phyloP scores from a whole-genome alignment of 2,888 invertebrate genomes.

The Cordilura impudica region DNA sequence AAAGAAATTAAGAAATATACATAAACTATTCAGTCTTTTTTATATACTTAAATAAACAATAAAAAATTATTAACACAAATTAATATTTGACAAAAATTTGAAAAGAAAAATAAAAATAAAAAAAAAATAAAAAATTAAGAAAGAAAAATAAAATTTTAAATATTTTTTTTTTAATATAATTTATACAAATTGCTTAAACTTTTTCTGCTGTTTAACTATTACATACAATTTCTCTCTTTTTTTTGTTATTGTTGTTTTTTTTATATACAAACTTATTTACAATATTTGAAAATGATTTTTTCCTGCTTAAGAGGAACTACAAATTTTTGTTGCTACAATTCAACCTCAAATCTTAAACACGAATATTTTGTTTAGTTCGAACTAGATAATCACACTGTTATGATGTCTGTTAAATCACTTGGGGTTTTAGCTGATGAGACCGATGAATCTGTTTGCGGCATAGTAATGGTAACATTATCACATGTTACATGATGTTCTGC shows the following conservation, averaged over 20 bases:
- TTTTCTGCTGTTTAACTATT: background rate
- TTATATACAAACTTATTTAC: conserved; percentile 52
- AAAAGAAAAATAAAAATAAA: background rate
- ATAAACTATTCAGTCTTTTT: conserved; percentile 56
- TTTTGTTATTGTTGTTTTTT: background rate
- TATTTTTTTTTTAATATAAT: conserved; percentile 11
- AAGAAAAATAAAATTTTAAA: background rate
- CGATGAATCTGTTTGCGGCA: conserved; percentile 38
- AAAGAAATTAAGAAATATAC: conserved; percentile 4
- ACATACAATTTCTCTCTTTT: background rate
- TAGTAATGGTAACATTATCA: conserved; percentile 53
- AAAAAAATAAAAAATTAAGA: background rate
- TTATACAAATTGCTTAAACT: background rate
- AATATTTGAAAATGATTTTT: background rate
- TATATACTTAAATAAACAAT: conserved; percentile 23
- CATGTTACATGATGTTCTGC: conserved; percentile 27
- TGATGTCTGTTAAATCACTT: conserved; percentile 56
- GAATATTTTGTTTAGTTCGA: conserved; percentile 13
- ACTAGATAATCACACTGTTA: conserved; percentile 54
- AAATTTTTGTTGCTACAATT: background rate
- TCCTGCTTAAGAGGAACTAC: background rate
- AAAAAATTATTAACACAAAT: conserved; percentile 18
- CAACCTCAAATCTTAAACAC: background rate
- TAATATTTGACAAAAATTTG: background rate
- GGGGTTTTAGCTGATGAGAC: conserved; percentile 23